Percentiles rank a stretch among this genome's conserved stretches.
phyloP scores from a whole-genome alignment of 2,888 invertebrate species.

The Notocelia uddmanniana region DNA sequence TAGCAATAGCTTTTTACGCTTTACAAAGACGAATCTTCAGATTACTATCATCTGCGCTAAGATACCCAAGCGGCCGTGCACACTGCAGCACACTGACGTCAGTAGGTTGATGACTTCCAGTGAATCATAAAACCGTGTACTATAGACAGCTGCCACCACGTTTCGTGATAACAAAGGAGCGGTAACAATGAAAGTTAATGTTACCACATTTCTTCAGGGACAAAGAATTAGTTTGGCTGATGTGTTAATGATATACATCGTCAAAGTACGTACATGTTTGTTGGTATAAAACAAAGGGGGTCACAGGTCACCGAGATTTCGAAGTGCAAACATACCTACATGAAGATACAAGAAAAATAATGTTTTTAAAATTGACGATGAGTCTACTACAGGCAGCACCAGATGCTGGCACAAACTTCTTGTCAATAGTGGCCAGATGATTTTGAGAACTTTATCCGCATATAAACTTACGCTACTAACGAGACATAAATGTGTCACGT shows the following conservation, averaged over 20 bases:
- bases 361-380: too few species aligned
- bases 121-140: constrained; percentile 17
- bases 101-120: constrained; percentile 1
- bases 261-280: constrained; percentile 2
- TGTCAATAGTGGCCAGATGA: background rate
- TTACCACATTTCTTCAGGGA: constrained; percentile 32
- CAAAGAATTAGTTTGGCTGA: constrained; percentile 32
- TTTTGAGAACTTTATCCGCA: background rate
- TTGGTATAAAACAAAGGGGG: constrained; percentile 32
- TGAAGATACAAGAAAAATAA: background rate
- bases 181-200: constrained; percentile 16
- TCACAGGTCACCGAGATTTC: constrained; percentile 24
- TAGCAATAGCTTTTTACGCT: background rate
- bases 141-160: background rate
- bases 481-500: constrained; percentile 6
- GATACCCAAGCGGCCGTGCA: too few species aligned
- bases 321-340: background rate
- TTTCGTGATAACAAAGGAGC: constrained; percentile 30
- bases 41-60: background rate
- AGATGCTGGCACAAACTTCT: background rate
- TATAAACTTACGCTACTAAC: background rate
- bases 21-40: background rate
- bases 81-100: background rate
- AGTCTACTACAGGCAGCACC: too few species aligned
- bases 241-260: constrained; percentile 18